Conservation (phyloP, 2,888 invertebrate species). For the Tetrapedia diversipes region DNA sequence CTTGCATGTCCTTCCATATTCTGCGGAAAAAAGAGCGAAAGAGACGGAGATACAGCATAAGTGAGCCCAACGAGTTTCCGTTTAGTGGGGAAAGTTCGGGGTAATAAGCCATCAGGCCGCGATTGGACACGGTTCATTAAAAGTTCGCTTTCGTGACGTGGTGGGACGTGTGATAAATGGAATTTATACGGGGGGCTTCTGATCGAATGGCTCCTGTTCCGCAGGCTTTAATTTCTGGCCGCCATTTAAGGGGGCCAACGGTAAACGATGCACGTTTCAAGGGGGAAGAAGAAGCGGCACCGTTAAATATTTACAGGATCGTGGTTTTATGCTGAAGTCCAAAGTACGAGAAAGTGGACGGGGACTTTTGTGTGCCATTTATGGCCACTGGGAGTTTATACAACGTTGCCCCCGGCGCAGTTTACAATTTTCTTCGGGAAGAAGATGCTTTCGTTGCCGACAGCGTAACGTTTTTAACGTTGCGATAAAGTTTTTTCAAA, state of each 20-base stretch:
- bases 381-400: no score
- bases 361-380: not conserved
- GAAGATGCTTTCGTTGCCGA: no score
- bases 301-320: conserved; percentile 40
- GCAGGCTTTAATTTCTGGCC: conserved; percentile 22
- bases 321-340: not conserved
- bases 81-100: conserved; percentile 48
- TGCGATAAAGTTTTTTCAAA: no score
- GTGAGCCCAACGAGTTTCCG: conserved; percentile 35
- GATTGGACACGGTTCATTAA: conserved; percentile 47
- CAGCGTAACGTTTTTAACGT: no score
- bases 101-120: conserved; percentile 30
- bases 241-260: no score
- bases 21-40: conserved; percentile 83
- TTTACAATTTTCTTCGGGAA: not conserved
- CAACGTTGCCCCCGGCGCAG: no score
- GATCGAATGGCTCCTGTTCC: conserved; percentile 13
- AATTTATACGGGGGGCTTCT: conserved; percentile 26
- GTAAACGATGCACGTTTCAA: conserved; percentile 15
- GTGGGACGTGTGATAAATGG: conserved; percentile 31
- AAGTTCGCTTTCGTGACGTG: conserved; percentile 22
- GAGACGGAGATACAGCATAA: no score
- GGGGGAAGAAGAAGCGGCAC: not conserved
- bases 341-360: not conserved
- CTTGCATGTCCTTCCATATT: conserved; percentile 90